Conservation (phyloP, 2,888 invertebrate species). For the Amiota minor region DNA sequence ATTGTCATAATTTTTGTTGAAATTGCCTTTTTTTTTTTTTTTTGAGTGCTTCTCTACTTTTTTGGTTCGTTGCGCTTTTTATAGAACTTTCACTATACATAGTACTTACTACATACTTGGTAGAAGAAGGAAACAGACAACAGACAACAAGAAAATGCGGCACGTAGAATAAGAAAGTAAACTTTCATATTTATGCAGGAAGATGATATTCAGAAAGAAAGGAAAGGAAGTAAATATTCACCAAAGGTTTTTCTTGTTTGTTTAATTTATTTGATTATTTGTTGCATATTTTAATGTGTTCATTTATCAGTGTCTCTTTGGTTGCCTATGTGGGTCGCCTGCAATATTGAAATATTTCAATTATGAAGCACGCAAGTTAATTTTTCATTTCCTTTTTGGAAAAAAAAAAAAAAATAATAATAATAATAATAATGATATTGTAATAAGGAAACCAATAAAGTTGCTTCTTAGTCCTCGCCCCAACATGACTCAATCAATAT, state of each 20-base stretch:
- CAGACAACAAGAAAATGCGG: no score
- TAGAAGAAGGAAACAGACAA: no score
- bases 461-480: neutral
- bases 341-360: conserved; percentile 43
- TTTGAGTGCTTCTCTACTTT: conserved; percentile 15
- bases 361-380: conserved; percentile 60
- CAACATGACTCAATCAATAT: conserved; percentile 5
- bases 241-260: neutral
- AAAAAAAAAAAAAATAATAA: no score
- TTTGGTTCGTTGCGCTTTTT: conserved; percentile 5
- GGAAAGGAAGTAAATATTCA: no score
- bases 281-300: conserved; percentile 5
- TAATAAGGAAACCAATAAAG: neutral
- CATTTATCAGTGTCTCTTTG: neutral
- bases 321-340: neutral
- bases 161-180: no score
- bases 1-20: conserved; percentile 68
- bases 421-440: no score
- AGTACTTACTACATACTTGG: no score
- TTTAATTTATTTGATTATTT: neutral
- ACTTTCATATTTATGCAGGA: no score
- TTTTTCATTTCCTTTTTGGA: conserved; percentile 1
- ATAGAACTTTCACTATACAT: no score
- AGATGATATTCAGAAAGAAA: no score
- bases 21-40: conserved; percentile 59